Evolutionary conservation across 2,113 vertebrate genomes (phyloP).

Genomic region (Athene cunicularia): DNA sequence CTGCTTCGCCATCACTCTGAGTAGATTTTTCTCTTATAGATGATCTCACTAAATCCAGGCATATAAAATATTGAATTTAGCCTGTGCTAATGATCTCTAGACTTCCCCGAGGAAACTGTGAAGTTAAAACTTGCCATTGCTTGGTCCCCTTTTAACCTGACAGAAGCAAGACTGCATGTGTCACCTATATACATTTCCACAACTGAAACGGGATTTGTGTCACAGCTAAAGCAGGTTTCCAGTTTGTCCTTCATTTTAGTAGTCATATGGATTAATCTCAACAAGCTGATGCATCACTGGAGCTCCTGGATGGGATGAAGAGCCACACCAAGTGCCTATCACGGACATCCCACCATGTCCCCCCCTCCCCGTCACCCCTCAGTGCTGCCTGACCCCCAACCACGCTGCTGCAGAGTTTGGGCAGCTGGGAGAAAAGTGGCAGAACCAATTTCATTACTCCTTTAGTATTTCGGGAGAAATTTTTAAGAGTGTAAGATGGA

Average conservation of each 20-base stretch:
- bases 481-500: accelerated
- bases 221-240: not conserved
- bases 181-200: accelerated
- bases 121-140: not conserved
- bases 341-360: accelerated
- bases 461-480: not conserved
- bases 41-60: not conserved
- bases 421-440: not conserved
- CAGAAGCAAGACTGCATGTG: accelerated
- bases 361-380: not conserved
- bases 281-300: not conserved
- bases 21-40: too few species aligned
- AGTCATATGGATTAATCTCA: accelerated
- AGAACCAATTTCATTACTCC: not conserved
- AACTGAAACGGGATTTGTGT: accelerated
- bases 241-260: not conserved
- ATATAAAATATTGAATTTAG: not conserved
- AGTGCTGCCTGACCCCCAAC: accelerated
- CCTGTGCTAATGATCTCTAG: not conserved
- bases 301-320: not conserved
- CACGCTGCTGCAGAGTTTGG: not conserved
- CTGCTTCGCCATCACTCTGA: not conserved
- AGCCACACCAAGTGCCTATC: not conserved
- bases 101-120: not conserved
- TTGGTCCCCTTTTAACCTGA: not conserved